phyloP scores from a whole-genome alignment of 1,140 invertebrate genomes.

The Dermatophagoides farinae region DNA sequence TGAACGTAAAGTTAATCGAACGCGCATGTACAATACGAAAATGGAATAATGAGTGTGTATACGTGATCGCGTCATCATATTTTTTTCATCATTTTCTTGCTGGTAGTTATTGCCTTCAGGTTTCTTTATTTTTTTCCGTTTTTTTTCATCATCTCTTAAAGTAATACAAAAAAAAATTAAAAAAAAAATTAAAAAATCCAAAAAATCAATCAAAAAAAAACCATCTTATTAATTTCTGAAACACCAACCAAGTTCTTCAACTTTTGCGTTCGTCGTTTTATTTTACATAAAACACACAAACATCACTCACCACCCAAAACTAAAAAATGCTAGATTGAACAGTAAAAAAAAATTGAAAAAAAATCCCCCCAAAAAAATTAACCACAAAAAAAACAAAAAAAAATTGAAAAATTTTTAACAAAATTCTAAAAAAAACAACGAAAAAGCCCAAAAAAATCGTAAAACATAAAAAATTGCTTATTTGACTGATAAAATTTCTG shows the following conservation, averaged over 20 bases:
- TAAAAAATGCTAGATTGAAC: not conserved
- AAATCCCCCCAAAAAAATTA: not conserved
- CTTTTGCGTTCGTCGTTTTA: not conserved
- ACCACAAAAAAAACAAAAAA: not conserved
- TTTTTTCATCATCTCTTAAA: not conserved
- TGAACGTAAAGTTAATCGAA: too few relatives aligned
- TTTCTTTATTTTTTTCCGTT: not conserved
- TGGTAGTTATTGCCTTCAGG: not conserved
- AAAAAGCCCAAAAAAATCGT: conserved; percentile 13
- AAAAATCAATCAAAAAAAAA: not conserved
- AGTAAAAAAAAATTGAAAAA: not conserved
- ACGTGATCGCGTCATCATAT: too few relatives aligned
- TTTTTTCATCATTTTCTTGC: not conserved
- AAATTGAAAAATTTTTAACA: not conserved
- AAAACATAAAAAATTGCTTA: conserved; percentile 7
- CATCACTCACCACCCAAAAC: not conserved
- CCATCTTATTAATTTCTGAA: not conserved
- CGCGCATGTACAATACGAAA: too few relatives aligned
- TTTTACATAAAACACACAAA: not conserved
- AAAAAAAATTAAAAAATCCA: not conserved
- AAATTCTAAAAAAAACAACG: not conserved
- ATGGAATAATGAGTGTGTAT: too few relatives aligned
- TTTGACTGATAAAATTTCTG: not conserved
- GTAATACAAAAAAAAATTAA: not conserved
- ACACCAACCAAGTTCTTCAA: not conserved